Evolutionary conservation across 2,888 invertebrate species (phyloP).

Genomic region (Yponomeuta malinellus): DNA sequence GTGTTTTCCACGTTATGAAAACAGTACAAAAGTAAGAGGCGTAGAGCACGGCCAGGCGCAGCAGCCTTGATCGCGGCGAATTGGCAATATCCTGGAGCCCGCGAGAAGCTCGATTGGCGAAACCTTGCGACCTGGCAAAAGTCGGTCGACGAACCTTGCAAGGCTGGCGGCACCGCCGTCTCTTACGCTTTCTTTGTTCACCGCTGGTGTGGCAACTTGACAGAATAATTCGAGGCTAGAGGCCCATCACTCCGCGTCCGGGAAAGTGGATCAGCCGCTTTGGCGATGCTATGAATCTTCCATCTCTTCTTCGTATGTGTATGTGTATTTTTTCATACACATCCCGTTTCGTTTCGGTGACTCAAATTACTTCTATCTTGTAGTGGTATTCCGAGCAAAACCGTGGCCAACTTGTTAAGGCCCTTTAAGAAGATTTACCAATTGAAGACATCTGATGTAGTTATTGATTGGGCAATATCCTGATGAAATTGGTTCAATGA

Average conservation of each 20-base stretch:
- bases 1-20: constrained; percentile 11
- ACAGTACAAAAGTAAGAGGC: constrained; percentile 60
- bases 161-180: constrained; percentile 43
- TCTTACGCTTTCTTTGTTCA: constrained; percentile 69
- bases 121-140: constrained; percentile 74
- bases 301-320: background rate
- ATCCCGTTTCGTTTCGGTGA: background rate
- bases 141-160: constrained; percentile 72
- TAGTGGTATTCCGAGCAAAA: background rate
- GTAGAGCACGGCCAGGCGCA: constrained; percentile 40
- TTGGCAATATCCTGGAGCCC: constrained; percentile 74
- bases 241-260: constrained; percentile 11
- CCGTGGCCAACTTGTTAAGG: background rate
- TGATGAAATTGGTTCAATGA: constrained; percentile 2
- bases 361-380: background rate
- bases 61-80: constrained; percentile 70
- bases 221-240: constrained; percentile 10
- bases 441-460: background rate
- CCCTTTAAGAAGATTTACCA: background rate
- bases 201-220: background rate
- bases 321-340: background rate
- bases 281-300: background rate
- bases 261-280: constrained; percentile 6
- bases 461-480: background rate
- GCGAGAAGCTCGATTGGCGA: constrained; percentile 72